Base-by-base conservation (phyloP, 2,797 vertebrate genomes). In the Falco peregrinus region DNA sequence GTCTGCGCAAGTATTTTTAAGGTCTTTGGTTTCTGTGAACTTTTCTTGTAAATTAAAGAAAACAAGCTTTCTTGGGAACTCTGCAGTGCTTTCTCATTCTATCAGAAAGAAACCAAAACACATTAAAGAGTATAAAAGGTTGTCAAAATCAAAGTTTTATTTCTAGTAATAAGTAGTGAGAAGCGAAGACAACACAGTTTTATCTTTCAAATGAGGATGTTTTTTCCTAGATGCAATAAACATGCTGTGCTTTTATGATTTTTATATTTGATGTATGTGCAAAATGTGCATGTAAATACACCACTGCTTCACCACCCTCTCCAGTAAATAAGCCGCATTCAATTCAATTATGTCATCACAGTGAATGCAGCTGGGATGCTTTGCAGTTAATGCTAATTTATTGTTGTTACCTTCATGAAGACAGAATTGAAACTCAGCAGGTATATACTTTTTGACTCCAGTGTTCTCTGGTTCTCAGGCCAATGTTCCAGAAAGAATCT, bases 211-310 rank as follows among this genome's bases (percentile, higher is more conserved):
- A 82, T 87, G 70, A 82, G 41, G 33, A 5, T 93, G 16, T 94
- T 85, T 96, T 96, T 92, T 96, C 60, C n/a, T 89, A 43, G 59
- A 37, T 82, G 67, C 19, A 82, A 17, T 94, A 90, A 93, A 61
- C 29, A 33, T 86, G 35, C 48, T 70, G 31, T 84, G 35, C 35
- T 87, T 90, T 67, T 73, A 71, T 33, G n/a, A 78, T 65, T 86
- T 94, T 90, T 89, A 10, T 82, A 56, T 84, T 68, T 83, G 75
- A 92, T 85, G 10, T 45, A 64, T 91, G 26, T 71, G 50, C 43
- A 81, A 64, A 81, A 61, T 61, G 10, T 68, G 51, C 25, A n/a
- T 71, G 59, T 74, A 91, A 84, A 83, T 90, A 48, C 4, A 47
- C 17, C 43, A 22, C 75, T 77, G 31, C 28, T 93, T 83, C 31